Base-by-base conservation (phyloP, 1,140 invertebrate genomes). In the Triops cancriformis region DNA sequence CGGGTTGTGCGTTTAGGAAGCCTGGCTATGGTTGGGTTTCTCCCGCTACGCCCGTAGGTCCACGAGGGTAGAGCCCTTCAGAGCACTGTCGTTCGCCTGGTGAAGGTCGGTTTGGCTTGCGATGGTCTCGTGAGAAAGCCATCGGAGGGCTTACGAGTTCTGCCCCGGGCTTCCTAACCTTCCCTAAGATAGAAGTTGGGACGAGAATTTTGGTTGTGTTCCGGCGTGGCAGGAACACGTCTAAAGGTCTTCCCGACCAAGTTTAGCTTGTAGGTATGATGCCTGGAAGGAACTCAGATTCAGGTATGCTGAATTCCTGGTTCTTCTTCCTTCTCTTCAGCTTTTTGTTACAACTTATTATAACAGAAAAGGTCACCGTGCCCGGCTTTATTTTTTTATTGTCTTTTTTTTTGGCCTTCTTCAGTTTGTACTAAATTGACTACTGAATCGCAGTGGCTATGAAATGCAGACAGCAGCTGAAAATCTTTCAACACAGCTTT, bases 41-140 rank as follows among this genome's bases (percentile, higher is more conserved):
- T 4, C 51, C 51, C 51, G 51, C 5, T 6, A 6, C 23, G 51
- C 51, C 51, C 51, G 51, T 18, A 37, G 2, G 31, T 37, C 31
- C 31, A 7, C 31, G 31, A 37, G 31, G 2, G 31, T 37, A 37
- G 31, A 7, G 31, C 9, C 23, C 18, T 23, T 18, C 51, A 23
- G 51, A n/a, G 51, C 51, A 23, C n/a, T 64, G 51, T 64, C 18
- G 51, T 64, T 64, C 18, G 51, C 23, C 6, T 64, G 14, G 51
- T 64, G 18, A n/a, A 7, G 51, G 3, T 64, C 7, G 51, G 18
- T 64, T 23, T 37, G 31, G 51, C 51, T 64, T 64, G n/a, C 14
- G 51, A 18, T 64, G 14, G 51, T 64, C 51, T 64, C 51, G 51
- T 64, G 51, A 64, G 51, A 64, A 64, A 64, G 51, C 51, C 51